Conservation (phyloP, 2,888 invertebrate species). For the Thymelicus acteon region DNA sequence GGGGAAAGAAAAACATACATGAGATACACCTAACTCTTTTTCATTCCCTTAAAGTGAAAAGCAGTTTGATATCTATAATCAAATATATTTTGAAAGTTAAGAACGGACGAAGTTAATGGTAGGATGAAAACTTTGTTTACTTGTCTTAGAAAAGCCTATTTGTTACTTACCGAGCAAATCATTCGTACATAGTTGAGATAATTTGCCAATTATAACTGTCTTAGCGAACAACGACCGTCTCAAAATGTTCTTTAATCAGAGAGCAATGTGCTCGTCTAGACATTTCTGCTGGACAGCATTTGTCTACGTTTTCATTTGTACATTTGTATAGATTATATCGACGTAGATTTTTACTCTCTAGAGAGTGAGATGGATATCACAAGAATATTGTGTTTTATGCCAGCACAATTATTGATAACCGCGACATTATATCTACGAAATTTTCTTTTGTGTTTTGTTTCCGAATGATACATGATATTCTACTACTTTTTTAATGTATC, state of each 20-base stretch:
- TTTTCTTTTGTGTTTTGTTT: too few species aligned
- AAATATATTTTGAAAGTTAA: too few species aligned
- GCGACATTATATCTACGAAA: background rate
- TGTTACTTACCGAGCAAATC: too few species aligned
- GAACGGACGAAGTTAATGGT: too few species aligned
- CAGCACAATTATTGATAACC: background rate
- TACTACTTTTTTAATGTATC: too few species aligned
- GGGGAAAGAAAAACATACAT: too few species aligned
- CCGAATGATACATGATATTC: too few species aligned
- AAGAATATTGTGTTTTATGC: background rate
- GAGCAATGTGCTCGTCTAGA: constrained; percentile 42
- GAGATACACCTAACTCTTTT: too few species aligned
- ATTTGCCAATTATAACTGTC: constrained; percentile 36
- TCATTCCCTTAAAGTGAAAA: too few species aligned
- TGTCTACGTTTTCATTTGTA: constrained; percentile 44
- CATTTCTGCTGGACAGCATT: constrained; percentile 43
- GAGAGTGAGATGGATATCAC: background rate
- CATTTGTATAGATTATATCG: constrained; percentile 39
- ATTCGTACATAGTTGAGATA: background rate
- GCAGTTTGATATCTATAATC: too few species aligned
- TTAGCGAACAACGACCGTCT: constrained; percentile 21
- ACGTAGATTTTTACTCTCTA: constrained; percentile 1
- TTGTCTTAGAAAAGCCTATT: too few species aligned
- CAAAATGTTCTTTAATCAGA: constrained; percentile 29
- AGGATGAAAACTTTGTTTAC: too few species aligned